These are phyloP conservation scores for Eubasilissa splendida DNA, from an alignment of 2,888 invertebrate genomes.

Conservation along the genomic window DNA sequence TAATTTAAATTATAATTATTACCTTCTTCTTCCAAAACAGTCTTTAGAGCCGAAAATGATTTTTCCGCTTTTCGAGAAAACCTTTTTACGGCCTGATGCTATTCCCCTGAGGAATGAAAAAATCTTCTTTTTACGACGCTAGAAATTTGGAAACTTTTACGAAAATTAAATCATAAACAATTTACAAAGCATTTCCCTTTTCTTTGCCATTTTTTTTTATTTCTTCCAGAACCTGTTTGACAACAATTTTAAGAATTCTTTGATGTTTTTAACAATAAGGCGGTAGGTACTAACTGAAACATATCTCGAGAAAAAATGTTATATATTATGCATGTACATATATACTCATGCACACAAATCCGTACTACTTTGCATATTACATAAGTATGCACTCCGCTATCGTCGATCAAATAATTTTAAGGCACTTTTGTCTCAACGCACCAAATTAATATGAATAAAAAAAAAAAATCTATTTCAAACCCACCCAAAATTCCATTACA, in stretches of 20 bases:
- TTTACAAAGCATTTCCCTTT: slow-evolving; percentile 15
- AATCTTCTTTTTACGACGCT: not conserved
- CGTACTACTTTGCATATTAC: no score
- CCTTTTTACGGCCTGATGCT: not conserved
- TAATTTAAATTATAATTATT: slow-evolving; percentile 23
- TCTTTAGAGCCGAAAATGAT: not conserved
- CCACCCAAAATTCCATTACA: no score
- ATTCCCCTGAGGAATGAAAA: slow-evolving; percentile 18
- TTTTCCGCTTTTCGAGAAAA: slow-evolving; percentile 5
- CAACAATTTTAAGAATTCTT: slow-evolving; percentile 15
- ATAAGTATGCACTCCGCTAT: no score
- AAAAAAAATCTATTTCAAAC: no score
- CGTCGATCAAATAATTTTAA: no score
- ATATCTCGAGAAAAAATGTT: no score
- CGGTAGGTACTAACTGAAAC: no score
- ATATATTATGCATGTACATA: no score
- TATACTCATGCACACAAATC: no score
- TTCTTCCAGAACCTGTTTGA: not conserved
- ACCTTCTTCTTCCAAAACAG: not conserved
- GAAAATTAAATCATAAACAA: slow-evolving; percentile 27
- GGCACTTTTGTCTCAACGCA: no score
- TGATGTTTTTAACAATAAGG: no score
- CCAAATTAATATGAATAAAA: no score
- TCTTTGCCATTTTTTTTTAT: slow-evolving; percentile 1
- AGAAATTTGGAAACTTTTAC: slow-evolving; percentile 5